A percentile compares a stretch with the other conserved stretches of the same genome.
Conservation (phyloP, 2,797 vertebrate species). For the Graptemys geographica region DNA sequence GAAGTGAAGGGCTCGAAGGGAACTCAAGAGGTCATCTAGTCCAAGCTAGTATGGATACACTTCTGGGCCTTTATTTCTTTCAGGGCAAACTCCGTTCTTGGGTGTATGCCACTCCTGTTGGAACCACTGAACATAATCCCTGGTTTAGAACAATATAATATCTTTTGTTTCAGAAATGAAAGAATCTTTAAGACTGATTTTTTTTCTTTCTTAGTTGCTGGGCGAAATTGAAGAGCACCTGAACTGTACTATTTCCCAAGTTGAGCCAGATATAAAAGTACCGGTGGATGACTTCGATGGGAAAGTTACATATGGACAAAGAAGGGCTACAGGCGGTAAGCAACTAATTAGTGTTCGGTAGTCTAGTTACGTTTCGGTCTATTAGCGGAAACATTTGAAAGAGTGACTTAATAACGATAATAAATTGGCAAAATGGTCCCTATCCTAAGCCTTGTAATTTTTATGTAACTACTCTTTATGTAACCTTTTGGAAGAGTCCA, state of each 20-base stretch:
- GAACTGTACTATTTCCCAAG: constrained; percentile 97
- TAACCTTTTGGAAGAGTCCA: background rate
- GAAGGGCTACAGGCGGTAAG: constrained; percentile 89
- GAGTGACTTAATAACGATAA: background rate
- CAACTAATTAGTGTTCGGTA: background rate
- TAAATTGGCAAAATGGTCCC: background rate
- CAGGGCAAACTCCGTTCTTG: background rate
- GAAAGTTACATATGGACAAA: constrained; percentile 95
- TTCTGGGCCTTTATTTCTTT: background rate
- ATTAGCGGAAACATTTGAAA: background rate
- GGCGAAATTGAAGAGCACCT: constrained; percentile 97
- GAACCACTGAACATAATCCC: background rate
- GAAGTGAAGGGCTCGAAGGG: background rate
- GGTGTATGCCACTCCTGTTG: background rate
- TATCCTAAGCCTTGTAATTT: background rate
- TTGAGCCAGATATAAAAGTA: constrained; percentile 95
- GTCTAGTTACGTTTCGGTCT: background rate
- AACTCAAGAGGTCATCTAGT: background rate
- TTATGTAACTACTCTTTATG: fast-evolving
- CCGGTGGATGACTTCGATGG: constrained; percentile 97
- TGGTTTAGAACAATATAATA: background rate
- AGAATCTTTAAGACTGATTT: background rate
- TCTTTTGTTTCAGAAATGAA: background rate
- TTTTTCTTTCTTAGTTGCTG: constrained; percentile 83
- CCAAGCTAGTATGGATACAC: background rate